Conservation (phyloP, 2,797 vertebrate species). For the Parauchenoglanis ngamensis region DNA sequence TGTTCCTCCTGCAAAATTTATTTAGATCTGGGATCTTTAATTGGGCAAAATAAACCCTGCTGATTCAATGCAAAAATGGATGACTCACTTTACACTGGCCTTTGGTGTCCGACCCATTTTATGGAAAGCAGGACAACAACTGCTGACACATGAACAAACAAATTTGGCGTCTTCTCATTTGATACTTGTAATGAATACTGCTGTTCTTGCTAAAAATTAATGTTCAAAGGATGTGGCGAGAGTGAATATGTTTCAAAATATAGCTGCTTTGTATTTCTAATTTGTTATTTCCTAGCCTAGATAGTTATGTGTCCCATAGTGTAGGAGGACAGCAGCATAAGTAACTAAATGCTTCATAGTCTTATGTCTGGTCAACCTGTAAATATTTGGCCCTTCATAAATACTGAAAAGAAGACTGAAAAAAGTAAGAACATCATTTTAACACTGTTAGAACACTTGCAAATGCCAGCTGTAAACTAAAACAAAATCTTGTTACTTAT, state of each 20-base stretch:
- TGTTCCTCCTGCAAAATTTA: not conserved
- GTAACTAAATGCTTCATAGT: slow-evolving; percentile 35
- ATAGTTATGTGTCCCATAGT: not conserved
- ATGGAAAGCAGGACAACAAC: not conserved
- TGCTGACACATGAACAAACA: not conserved
- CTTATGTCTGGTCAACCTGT: slow-evolving; percentile 32
- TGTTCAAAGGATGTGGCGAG: not conserved
- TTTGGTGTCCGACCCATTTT: not conserved
- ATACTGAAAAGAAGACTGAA: slow-evolving; percentile 71
- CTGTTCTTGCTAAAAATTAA: slow-evolving; percentile 1
- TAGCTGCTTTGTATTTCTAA: not conserved
- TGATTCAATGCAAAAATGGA: not conserved
- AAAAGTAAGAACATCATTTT: slow-evolving; percentile 60
- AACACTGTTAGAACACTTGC: slow-evolving; percentile 48
- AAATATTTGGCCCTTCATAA: slow-evolving; percentile 58
- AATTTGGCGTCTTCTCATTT: not conserved
- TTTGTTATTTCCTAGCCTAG: not conserved
- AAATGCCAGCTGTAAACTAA: slow-evolving; percentile 56
- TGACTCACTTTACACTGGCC: not conserved
- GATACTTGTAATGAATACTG: not conserved
- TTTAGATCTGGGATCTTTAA: not conserved
- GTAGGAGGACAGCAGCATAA: slow-evolving; percentile 39
- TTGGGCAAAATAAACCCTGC: not conserved
- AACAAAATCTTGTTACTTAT: slow-evolving; percentile 71
- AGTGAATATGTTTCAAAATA: not conserved